Conservation (phyloP, 2,113 vertebrate genomes). For the Megaceryle torquata region DNA sequence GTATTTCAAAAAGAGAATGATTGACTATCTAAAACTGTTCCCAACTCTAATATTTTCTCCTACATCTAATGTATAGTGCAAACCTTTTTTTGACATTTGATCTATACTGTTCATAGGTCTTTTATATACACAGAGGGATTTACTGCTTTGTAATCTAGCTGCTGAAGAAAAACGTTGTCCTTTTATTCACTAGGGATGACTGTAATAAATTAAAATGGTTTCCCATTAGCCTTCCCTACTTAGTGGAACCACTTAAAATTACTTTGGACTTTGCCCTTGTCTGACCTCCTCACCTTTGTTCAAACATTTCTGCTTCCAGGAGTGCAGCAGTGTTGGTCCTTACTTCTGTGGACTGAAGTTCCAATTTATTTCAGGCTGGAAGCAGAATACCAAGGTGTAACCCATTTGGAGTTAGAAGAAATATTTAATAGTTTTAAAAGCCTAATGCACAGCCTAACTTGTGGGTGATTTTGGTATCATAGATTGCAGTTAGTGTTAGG, state of each 20-base stretch:
- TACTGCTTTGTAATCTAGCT: conserved; percentile 70
- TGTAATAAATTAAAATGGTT: conserved; percentile 72
- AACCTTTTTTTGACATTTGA: conserved; percentile 51
- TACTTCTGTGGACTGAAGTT: conserved; percentile 5
- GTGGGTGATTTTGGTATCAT: neutral
- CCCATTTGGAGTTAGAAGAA: neutral
- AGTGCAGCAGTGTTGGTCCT: neutral
- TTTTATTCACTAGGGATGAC: conserved; percentile 64
- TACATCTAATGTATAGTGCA: neutral
- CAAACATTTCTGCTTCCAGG: conserved; percentile 50
- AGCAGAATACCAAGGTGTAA: neutral
- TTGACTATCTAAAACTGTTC: neutral
- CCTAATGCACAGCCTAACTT: neutral
- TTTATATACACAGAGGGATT: conserved; percentile 68
- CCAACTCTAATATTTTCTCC: neutral
- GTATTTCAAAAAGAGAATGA: neutral
- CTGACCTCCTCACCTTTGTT: conserved; percentile 66
- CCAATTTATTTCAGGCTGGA: neutral
- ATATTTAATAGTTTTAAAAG: neutral
- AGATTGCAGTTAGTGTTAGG: neutral
- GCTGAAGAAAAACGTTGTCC: conserved; percentile 64
- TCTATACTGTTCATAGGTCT: conserved; percentile 29
- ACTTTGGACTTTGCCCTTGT: conserved; percentile 66
- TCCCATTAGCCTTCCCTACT: conserved; percentile 62
- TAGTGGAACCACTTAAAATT: conserved; percentile 67